These are phyloP conservation scores for Caenorhabditis imperialis DNA, from an alignment of 2,888 invertebrate species.

Conservation along the genomic window DNA sequence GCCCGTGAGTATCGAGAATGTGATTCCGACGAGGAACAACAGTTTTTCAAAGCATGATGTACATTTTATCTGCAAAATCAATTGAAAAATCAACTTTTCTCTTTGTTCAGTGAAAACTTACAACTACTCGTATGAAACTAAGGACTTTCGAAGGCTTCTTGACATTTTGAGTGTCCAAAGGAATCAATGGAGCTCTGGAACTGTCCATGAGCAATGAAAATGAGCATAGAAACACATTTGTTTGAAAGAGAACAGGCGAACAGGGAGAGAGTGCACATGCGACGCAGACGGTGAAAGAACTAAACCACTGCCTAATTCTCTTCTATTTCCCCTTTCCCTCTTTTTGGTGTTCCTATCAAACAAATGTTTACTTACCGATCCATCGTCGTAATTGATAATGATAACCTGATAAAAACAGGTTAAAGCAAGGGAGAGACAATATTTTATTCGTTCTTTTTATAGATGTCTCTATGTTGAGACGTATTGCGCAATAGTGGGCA, in stretches of 20 bases:
- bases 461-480: constrained; percentile 26
- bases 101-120: no score
- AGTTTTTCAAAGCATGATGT: constrained; percentile 57
- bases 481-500: constrained; percentile 43
- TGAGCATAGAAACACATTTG: no score
- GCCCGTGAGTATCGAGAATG: constrained; percentile 62
- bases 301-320: background rate
- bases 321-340: no score
- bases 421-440: no score
- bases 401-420: no score
- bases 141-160: constrained; percentile 29
- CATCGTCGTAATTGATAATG: constrained; percentile 13
- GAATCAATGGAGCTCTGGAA: constrained; percentile 30
- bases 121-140: constrained; percentile 34
- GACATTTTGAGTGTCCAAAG: background rate
- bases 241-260: no score
- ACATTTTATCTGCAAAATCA: constrained; percentile 60
- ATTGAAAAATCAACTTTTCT: no score
- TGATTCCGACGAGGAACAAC: constrained; percentile 58
- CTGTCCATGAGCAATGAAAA: constrained; percentile 7
- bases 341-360: no score
- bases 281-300: constrained; percentile 12
- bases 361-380: constrained; percentile 34
- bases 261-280: background rate
- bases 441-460: constrained; percentile 2